A percentile compares a stretch with the other conserved stretches of the same genome.
Evolutionary conservation across 2,888 invertebrate species (phyloP).

Genomic region (Lasioglossum morio): DNA sequence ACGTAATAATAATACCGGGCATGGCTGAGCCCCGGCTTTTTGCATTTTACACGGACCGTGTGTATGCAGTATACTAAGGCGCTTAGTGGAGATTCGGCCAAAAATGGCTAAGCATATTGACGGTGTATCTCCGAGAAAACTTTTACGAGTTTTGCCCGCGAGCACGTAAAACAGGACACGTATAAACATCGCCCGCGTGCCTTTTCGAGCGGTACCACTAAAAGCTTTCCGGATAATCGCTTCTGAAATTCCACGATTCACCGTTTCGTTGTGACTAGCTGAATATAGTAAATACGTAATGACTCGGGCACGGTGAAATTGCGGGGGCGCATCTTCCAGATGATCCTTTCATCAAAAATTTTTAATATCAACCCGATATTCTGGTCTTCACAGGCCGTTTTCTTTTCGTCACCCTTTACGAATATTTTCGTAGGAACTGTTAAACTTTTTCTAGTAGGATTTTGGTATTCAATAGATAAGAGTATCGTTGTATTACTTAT

Average conservation of each 20-base stretch:
- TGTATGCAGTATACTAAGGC: conserved; percentile 35
- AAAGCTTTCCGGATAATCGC: conserved; percentile 39
- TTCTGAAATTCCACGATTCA: conserved; percentile 24
- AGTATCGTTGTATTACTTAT: no score
- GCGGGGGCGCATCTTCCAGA: not conserved
- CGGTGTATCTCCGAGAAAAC: conserved; percentile 58
- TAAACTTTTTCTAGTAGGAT: not conserved
- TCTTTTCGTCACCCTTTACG: not conserved
- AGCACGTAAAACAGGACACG: conserved; percentile 55
- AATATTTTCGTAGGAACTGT: not conserved
- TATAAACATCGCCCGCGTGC: conserved; percentile 33
- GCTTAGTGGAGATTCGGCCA: conserved; percentile 59
- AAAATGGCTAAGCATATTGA: conserved; percentile 65
- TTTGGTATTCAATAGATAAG: not conserved
- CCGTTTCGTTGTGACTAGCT: conserved; percentile 10
- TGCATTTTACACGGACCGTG: conserved; percentile 48
- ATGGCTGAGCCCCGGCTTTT: conserved; percentile 44
- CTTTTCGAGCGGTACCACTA: conserved; percentile 38
- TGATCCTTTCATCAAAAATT: not conserved
- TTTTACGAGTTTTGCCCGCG: conserved; percentile 56
- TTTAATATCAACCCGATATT: not conserved
- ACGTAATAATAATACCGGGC: conserved; percentile 54
- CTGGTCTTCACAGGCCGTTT: not conserved
- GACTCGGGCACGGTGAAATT: not conserved
- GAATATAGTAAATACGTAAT: not conserved